Evolutionary conservation across 2,113 vertebrate genomes (phyloP), one percentile per base, ranked within the genome.

Genomic region (Stegastes partitus): DNA sequence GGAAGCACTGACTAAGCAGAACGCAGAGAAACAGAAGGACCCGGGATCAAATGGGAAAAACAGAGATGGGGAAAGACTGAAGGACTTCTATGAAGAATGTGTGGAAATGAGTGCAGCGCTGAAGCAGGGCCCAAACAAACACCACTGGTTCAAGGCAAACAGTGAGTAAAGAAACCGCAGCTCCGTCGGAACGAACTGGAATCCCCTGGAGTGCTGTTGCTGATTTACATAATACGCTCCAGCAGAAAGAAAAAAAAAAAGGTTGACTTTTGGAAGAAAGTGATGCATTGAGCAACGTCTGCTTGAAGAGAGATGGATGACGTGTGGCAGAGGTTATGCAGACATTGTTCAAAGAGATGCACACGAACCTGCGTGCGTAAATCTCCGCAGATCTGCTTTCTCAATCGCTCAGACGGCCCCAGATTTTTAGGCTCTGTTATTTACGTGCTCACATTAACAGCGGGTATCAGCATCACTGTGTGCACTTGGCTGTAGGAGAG

Each of bases 81-180:
- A 77, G 77, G 93, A 94, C 88, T 94, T 92, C 90, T 93, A 89
- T 85, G 81, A 92, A 85, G 93, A 94, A 91, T 93, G 91, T 89
- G 87, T 94, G 85, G 93, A 94, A 92, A 92, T 92, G 92, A 94
- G 89, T 49, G 42, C 70, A 1, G 83, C 79, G 34, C 18, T 94
- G 91, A 93, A 91, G 68, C 83, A 28, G 4, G 25, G 90, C 91
- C 91, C 89, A 80, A 90, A 89, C 89, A 92, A 94, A 93, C 92
- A 93, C 76, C 92, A 87, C 68, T 87, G 89, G 84, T 92, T 94
- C 91, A 93, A 93, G 89, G 91, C 88, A 93, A 94, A 92, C 89
- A 92, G 94, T 95, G 90, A 95, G 95, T 93, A 82, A 75, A 87
- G 86, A 73, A 82, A 83, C 61, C 64, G 22, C 68, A 79, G 82